Conservation (phyloP, 2,797 vertebrate species). For the Hylomyscus alleni region DNA sequence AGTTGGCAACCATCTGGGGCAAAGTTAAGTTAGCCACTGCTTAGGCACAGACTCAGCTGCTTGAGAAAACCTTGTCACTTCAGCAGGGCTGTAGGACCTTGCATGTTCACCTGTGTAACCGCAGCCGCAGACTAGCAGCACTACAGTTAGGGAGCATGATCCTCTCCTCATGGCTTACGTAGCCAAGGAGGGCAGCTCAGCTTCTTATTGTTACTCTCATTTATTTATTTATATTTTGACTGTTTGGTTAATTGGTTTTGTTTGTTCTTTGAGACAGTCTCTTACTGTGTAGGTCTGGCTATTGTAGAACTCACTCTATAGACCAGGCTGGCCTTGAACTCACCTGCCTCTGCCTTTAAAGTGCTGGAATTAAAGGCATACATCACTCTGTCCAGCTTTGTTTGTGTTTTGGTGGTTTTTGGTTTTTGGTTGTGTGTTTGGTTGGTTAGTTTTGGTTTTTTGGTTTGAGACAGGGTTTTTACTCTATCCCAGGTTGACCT, state of each 20-base stretch:
- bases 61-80: neutral
- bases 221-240: neutral
- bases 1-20: neutral
- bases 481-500: neutral
- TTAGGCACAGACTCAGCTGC: no score
- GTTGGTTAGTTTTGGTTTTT: neutral
- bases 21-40: neutral
- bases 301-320: neutral
- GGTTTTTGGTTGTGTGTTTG: neutral
- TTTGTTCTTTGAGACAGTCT: neutral
- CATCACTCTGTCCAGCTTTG: neutral
- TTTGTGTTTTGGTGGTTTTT: neutral
- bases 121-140: neutral
- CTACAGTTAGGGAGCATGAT: neutral
- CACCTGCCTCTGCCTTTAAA: neutral
- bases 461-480: neutral
- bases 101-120: rapidly evolving
- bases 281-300: neutral
- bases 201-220: neutral
- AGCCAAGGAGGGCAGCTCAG: neutral
- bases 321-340: neutral
- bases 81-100: neutral
- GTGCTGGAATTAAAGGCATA: neutral
- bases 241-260: neutral
- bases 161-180: neutral